Conservation (phyloP, 2,113 vertebrate genomes). For the Alouatta palliata region DNA sequence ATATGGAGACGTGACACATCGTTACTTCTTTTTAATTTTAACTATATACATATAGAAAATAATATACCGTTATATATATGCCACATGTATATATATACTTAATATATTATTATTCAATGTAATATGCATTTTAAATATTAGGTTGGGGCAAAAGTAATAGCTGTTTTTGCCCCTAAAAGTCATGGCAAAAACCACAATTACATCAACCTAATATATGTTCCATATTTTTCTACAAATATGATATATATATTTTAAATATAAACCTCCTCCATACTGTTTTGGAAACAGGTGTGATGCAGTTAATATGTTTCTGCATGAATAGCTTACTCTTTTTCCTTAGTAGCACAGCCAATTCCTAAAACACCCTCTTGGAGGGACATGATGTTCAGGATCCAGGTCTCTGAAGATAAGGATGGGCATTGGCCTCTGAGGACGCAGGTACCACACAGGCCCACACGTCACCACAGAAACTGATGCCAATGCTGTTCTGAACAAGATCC, state of each 20-base stretch:
- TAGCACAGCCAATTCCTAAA: not conserved
- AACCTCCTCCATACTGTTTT: not conserved
- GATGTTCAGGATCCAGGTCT: rapidly evolving
- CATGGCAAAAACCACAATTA: no score
- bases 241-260: not conserved
- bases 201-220: no score
- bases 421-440: rapidly evolving
- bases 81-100: not conserved
- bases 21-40: not conserved
- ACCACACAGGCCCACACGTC: rapidly evolving
- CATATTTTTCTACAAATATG: not conserved
- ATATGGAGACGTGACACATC: not conserved
- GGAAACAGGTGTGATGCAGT: not conserved
- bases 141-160: no score
- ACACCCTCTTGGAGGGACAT: not conserved
- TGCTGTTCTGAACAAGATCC: rapidly evolving
- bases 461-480: rapidly evolving
- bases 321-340: not conserved
- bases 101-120: not conserved
- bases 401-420: not conserved
- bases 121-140: not conserved
- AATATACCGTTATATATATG: no score
- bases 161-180: no score
- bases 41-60: not conserved
- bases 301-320: not conserved